Conservation (phyloP, 2,113 vertebrate genomes). For the Tragelaphus buxtoni region DNA sequence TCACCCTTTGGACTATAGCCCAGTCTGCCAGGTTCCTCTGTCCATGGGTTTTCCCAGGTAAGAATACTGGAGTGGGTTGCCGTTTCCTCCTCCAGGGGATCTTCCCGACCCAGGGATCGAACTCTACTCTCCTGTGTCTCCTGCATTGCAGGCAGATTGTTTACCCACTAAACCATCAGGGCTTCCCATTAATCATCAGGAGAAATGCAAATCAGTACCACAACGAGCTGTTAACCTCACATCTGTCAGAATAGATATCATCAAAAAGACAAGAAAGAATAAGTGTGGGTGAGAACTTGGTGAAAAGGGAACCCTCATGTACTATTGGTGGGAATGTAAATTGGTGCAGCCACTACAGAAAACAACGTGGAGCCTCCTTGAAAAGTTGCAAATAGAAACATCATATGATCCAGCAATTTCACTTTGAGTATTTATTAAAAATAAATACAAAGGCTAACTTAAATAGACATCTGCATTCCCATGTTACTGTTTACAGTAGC, state of each 20-base stretch:
- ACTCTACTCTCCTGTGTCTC: background rate
- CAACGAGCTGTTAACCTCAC: background rate
- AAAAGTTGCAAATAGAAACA: background rate
- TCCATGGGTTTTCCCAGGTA: background rate
- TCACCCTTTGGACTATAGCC: background rate
- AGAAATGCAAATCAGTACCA: background rate
- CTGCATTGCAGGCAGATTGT: background rate
- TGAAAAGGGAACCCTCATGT: background rate
- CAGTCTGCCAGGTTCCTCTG: background rate
- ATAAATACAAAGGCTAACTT: background rate
- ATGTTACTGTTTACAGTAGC: background rate
- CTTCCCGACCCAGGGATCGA: rapidly evolving
- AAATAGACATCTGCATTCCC: background rate
- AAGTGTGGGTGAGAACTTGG: background rate
- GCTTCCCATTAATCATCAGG: background rate
- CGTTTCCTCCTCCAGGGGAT: background rate
- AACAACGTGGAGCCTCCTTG: background rate
- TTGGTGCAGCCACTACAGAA: background rate
- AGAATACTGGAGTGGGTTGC: background rate
- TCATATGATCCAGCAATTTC: background rate
- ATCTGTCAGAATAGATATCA: background rate
- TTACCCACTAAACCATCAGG: background rate
- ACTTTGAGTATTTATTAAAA: background rate
- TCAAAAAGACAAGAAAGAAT: background rate
- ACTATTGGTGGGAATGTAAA: background rate